Base-by-base conservation (phyloP, 2,888 invertebrate genomes). In the Heliconius ethilla region DNA sequence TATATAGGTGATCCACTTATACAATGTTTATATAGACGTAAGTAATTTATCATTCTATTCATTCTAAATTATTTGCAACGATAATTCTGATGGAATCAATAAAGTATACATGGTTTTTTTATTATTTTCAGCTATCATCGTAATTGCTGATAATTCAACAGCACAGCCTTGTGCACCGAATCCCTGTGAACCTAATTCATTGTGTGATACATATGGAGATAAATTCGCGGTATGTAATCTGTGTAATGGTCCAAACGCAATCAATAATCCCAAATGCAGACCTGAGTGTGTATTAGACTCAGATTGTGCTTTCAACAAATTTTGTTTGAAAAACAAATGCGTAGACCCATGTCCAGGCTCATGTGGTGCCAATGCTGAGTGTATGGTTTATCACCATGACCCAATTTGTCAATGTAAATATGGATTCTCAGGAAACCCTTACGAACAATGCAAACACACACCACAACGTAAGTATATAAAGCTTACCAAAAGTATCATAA, bases 261-360 rank as follows among this genome's bases (percentile, higher is more conserved):
- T 95, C 69, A 96, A 96, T 82, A 96, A 96, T 89, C 96, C 97
- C 40, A 95, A 95, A 55, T 98, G 98, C 84, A 95, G 97, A 86
- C 98, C 98, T 55, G 97, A 98, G 92, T 98, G 98, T 90, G 91
- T 98, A 74, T 95, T 96, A 25, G 97, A 96, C 86, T 96, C 97
- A 2, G 98, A 98, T 85, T 98, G 98, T 93, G 95, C 96, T 74
- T 97, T 97, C 85, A 94, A 97, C 87, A 96, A 95, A 85, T 97
- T 97, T 77, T 98, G 98, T 86, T 91, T 97, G 75, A 95, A 96
- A 81, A 96, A 96, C 84, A 95, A 95, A 87, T 98, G 98, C 86
- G 89, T 95, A 22, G 97, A 98, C 89, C 97, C 97, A 27, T 97
- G 97, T 84, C 96, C 96, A 13, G 97, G 97, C 73, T 96, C 97